A percentile compares a stretch with the other conserved stretches of the same genome.
Conservation (phyloP, 2,113 vertebrate genomes). For the Cyrtonyx montezumae region DNA sequence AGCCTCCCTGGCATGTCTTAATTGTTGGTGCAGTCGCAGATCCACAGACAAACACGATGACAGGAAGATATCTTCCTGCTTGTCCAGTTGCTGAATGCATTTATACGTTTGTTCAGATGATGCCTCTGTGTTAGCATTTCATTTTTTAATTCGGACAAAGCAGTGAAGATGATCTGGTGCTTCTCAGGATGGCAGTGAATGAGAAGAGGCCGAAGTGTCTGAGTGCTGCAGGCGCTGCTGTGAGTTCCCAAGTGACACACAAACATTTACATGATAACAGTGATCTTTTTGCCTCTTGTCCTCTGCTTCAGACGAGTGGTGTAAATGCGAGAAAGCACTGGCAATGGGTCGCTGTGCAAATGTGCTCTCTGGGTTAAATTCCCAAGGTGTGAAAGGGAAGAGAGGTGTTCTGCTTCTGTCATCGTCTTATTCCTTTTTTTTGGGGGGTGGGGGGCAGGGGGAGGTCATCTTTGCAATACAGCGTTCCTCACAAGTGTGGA, state of each 20-base stretch:
- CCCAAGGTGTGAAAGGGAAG: background rate
- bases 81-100: background rate
- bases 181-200: background rate
- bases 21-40: accelerated
- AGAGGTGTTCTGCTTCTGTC: background rate
- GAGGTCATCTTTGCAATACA: background rate
- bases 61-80: background rate
- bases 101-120: background rate
- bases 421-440: background rate
- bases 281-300: background rate
- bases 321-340: background rate
- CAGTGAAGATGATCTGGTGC: background rate
- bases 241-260: background rate
- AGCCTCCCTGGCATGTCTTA: background rate
- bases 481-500: background rate
- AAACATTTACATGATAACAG: background rate
- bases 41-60: background rate
- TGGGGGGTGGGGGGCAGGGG: no score
- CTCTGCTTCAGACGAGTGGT: background rate
- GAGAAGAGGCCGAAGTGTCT: background rate
- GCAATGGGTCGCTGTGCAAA: background rate
- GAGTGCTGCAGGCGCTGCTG: background rate
- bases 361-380: background rate
- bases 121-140: background rate
- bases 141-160: background rate